Evolutionary conservation across 2,113 vertebrate species (phyloP).

Genomic region (Chamaetylas fuelleborni): DNA sequence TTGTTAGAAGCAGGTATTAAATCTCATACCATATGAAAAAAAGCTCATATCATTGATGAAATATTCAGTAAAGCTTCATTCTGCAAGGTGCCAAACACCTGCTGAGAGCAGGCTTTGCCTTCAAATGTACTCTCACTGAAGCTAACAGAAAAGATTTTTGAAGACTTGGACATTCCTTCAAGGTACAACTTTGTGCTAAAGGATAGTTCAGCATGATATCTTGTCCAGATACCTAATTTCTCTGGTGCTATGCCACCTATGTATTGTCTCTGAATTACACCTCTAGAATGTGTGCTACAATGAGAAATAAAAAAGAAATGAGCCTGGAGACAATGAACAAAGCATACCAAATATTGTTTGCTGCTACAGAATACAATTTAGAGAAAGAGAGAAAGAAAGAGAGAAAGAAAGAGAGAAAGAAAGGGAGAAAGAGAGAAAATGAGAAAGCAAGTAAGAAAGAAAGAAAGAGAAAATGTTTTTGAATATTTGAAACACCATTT

Average conservation of each 20-base stretch:
- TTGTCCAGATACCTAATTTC: background rate
- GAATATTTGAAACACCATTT: background rate
- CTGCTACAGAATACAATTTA: background rate
- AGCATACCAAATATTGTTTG: background rate
- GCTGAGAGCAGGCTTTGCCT: background rate
- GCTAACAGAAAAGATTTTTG: background rate
- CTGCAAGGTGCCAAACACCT: background rate
- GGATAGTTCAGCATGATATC: too few relatives aligned
- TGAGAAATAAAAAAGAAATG: background rate
- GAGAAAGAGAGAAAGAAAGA: background rate
- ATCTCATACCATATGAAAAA: background rate
- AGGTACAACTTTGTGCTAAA: background rate
- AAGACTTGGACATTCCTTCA: background rate
- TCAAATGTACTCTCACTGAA: background rate
- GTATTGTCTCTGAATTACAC: background rate
- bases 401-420: accelerated
- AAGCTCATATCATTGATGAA: background rate
- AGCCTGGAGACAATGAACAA: background rate
- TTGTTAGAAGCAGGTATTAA: background rate
- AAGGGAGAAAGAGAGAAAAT: accelerated
- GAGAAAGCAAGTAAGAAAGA: background rate
- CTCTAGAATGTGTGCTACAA: background rate
- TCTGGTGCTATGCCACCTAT: background rate
- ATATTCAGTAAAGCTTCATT: background rate
- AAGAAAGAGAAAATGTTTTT: background rate